Evolutionary conservation across 2,888 invertebrate genomes (phyloP).

Genomic region (Linnaemya vulpina): DNA sequence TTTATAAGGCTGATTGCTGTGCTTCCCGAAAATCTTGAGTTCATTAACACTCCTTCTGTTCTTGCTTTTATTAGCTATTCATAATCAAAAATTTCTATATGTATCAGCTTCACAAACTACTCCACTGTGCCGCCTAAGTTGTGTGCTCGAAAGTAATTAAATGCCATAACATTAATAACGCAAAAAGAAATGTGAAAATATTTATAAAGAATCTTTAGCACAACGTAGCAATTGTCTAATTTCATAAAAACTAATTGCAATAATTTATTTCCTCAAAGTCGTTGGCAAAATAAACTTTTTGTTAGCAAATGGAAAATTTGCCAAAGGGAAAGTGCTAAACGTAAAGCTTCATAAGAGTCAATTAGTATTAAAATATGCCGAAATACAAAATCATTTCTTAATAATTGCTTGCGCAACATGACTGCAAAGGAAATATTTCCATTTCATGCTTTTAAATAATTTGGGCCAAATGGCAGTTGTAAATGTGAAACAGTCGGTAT

Average conservation of each 20-base stretch:
- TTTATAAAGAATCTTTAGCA: conserved; percentile 18
- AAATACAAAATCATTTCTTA: conserved; percentile 6
- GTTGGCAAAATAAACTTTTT: conserved; percentile 15
- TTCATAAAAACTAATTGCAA: conserved; percentile 75
- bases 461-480: neutral
- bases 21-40: no score
- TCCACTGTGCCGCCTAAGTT: neutral
- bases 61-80: no score
- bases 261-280: conserved; percentile 72
- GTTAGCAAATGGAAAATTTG: neutral
- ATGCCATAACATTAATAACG: neutral
- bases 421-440: conserved; percentile 1
- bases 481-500: conserved; percentile 2
- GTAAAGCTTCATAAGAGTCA: conserved; percentile 32
- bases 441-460: conserved; percentile 49
- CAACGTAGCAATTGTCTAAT: conserved; percentile 52
- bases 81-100: no score
- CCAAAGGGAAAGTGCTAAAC: neutral
- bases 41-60: no score
- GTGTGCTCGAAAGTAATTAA: conserved; percentile 27
- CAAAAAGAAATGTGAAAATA: neutral
- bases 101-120: neutral
- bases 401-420: conserved; percentile 22
- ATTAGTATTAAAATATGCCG: conserved; percentile 43
- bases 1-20: no score